These are phyloP conservation scores for Sebastes hubbsi DNA, from an alignment of 2,797 vertebrate genomes.

Conservation along the genomic window DNA sequence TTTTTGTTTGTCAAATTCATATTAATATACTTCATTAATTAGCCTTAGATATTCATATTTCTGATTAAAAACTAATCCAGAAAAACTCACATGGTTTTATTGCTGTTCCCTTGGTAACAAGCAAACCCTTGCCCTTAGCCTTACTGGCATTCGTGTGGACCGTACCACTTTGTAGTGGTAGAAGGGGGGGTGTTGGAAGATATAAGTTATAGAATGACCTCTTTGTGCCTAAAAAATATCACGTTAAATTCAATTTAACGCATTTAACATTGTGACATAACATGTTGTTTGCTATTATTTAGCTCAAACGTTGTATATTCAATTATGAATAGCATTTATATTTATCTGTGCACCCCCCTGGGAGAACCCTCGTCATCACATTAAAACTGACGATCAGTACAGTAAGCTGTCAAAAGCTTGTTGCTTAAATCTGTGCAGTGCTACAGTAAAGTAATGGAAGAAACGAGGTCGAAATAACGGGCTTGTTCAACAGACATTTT, in stretches of 20 bases:
- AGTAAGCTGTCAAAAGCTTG: constrained; percentile 87
- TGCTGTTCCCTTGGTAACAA: constrained; percentile 85
- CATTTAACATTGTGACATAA: fast-evolving
- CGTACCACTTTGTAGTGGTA: constrained; percentile 62
- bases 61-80: constrained; percentile 42
- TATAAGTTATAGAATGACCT: neutral
- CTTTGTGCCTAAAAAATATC: fast-evolving
- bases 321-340: neutral
- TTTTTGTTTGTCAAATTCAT: neutral
- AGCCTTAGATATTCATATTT: constrained; percentile 8
- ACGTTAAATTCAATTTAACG: fast-evolving
- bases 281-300: fast-evolving
- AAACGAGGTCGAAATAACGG: constrained; percentile 41
- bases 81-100: constrained; percentile 65
- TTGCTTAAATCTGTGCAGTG: constrained; percentile 82
- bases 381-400: constrained; percentile 57
- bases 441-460: constrained; percentile 69
- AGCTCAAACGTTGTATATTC: fast-evolving
- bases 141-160: constrained; percentile 79
- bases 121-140: constrained; percentile 83
- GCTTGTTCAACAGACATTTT: neutral
- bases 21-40: neutral
- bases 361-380: constrained; percentile 41
- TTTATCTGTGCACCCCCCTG: neutral
- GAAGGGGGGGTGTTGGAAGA: neutral